phyloP scores from a whole-genome alignment of 2,113 vertebrate genomes.

The Dolichallabes microphthalmus region DNA sequence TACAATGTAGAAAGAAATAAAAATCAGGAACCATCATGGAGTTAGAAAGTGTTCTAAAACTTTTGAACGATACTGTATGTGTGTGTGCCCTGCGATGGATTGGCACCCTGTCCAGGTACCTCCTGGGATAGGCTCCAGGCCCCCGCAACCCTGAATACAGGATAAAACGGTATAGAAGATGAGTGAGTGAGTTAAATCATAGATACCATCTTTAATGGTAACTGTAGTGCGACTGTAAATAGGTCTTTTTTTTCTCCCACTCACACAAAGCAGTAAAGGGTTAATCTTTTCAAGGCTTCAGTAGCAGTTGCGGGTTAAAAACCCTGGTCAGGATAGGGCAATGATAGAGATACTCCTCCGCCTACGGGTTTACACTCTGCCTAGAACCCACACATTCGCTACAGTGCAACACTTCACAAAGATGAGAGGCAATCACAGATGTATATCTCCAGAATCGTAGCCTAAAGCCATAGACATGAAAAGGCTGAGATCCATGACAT shows the following conservation, averaged over 20 bases:
- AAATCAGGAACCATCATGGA: too few relatives aligned
- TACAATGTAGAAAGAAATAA: too few relatives aligned
- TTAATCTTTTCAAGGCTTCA: constrained; percentile 10
- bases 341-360: constrained; percentile 10
- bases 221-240: too few relatives aligned
- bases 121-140: too few relatives aligned
- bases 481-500: neutral
- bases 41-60: too few relatives aligned
- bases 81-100: too few relatives aligned
- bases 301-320: constrained; percentile 7
- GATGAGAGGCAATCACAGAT: constrained; percentile 16
- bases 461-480: neutral
- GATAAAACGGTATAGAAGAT: too few relatives aligned
- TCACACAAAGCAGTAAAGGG: neutral
- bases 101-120: too few relatives aligned
- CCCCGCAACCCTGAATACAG: too few relatives aligned
- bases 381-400: neutral
- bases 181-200: too few relatives aligned
- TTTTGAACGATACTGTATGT: too few relatives aligned
- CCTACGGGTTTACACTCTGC: constrained; percentile 7
- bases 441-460: constrained; percentile 4
- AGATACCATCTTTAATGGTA: neutral
- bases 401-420: constrained; percentile 21
- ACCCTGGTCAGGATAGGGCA: neutral
- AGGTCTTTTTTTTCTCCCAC: neutral